Evolutionary conservation across 2,797 vertebrate species (phyloP), one percentile per base, ranked within the genome.

Genomic region (Amblyopsis hoosieri): DNA sequence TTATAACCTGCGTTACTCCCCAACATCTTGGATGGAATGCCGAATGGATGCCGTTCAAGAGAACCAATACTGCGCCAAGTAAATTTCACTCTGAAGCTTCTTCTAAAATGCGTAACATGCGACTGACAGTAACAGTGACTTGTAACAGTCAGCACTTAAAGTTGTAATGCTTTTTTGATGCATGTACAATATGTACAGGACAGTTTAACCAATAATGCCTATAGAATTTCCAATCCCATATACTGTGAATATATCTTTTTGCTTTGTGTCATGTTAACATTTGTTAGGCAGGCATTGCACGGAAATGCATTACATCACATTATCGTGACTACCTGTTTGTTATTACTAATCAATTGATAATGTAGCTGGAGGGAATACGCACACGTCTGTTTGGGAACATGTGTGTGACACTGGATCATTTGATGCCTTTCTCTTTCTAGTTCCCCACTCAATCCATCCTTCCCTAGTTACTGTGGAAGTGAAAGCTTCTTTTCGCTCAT

Each of bases 261-360:
- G 45, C 53, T 8, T 4, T 51, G 58, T 61, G 58, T 58, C 53
- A 29, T 56, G n/a, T 33, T 3, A n/a, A 9, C 50, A 17, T 48
- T 3, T n/a, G 11, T 12, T 8, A n/a, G n/a, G 13, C 2, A 14
- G 48, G 48, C 4, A 49, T 49, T 49, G 4, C 14, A 14, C 13
- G 13, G 53, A 31, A 13, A 37, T 65, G 46, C 4, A 42, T 48
- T 10, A 47, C 3, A 53, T 50, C 10, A 17, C 46, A 37, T n/a
- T 42, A 12, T 14, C 54, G 13, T 64, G 14, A 37, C 62, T 3
- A 12, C 6, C n/a, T 61, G 54, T 57, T 29, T 17, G 17, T 66
- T 71, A 71, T 56, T 63, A 67, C 54, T 62, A 37, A 1, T 57
- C n/a, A 57, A 57, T 42, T 46, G 42, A 17, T 42, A 14, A 19